Evolutionary conservation across 2,113 vertebrate species (phyloP), one percentile per base, ranked within the genome.

Genomic region (Microcebus tavaratra): DNA sequence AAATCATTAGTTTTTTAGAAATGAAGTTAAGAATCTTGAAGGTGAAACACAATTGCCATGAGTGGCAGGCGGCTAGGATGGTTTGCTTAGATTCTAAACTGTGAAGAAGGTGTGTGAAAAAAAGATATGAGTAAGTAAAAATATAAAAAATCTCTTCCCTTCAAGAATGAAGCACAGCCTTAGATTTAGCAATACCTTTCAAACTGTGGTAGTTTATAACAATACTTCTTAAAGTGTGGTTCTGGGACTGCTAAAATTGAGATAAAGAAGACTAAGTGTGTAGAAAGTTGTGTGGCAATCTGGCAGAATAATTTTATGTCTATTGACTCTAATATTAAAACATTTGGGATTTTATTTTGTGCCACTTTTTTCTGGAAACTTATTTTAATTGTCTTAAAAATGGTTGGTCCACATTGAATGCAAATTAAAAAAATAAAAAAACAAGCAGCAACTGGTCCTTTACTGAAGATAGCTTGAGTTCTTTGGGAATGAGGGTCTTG

Each of bases 361-460:
- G 36, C 70, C 18, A 39, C 10, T 25, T 67, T 68, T 68, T 50
- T 23, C 42, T 70, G 83, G 53, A 78, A 92, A 90, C 31, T 79
- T 91, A 83, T 14, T 86, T 89, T 39, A 88, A 53, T 95, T 93
- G 8, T 85, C 76, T 83, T 95, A 79, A 88, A 87, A 88, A 83
- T 48, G 55, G 21, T n/a, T 88, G 50, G 50, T 75, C 27, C 18
- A 34, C 36, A 75, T 8, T 39, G 6, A 90, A 86, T 87, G 88
- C 4, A 82, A 67, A 57, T 76, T 34, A 34, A 31, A 76, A 25
- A 36, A 29, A 27, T 10, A 63, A 63, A 63, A 27, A 48, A 39
- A 4, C 25, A 45, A 45, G 5, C 9, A 27, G 23, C 20, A 79
- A 17, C 39, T 95, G 70, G 25, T 67, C 15, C 72, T 72, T 63